Evolutionary conservation across 1,140 invertebrate species (phyloP), one percentile per base, ranked within the genome.

Genomic region (Eumaeus atala): DNA sequence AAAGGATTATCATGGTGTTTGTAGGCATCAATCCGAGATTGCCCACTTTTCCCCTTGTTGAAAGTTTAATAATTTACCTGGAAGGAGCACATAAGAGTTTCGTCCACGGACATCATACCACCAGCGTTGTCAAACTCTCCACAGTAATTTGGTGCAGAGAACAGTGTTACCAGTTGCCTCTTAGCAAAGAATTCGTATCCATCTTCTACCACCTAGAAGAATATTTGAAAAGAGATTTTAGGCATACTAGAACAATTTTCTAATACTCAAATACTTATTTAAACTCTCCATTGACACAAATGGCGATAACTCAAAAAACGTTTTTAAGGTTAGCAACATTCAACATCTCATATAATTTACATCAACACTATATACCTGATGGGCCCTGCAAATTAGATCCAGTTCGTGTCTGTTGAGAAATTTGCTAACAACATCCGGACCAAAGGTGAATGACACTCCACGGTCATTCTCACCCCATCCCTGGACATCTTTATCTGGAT

Each of bases 81-180:
- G 80, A 92, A 99, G 71, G 97, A 99, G 90, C 98, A 99, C 98
- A 99, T 99, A 10, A 99, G 90, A 56, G 97, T 98, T 77, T 99
- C 98, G 87, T 99, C 98, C 11, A 99, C 98, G 71, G 96, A 97
- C 98, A 99, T 99, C 98, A 99, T 99, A 59, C 97, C 98, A 57
- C 96, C 94, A 70, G 96, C 94, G 89, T 98, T 96, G 75, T 95
- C 94, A 79, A 96, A 96, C 80, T 96, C 94, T 16, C 95, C 95
- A 80, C 95, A 96, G 82, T 96, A 96, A 70, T 96, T 96, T 14
- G 94, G 94, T 35, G 94, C 94, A 21, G 92, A 93, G 74, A 98
- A 98, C 14, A 98, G 84, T n/a, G 97, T 98, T 2, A 98, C 96
- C 62, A 97, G 88, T 77, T 96, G 94, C 60, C 96, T 89, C 76